Evolutionary conservation across 2,888 invertebrate genomes (phyloP).

Genomic region (Tinea semifulvella): DNA sequence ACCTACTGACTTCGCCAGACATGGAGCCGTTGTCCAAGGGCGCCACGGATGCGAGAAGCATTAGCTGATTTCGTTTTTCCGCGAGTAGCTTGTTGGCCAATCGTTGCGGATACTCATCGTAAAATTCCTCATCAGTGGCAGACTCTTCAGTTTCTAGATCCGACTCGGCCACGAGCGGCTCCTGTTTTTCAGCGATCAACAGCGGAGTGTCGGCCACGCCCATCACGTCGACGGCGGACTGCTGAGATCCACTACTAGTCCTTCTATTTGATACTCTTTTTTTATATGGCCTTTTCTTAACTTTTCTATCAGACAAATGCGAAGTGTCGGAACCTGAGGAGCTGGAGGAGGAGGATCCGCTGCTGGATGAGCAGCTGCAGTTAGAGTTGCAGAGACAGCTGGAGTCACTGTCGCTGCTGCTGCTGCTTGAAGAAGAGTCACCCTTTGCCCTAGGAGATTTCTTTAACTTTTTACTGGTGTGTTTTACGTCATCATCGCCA

Average conservation of each 20-base stretch:
- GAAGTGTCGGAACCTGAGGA: constrained; percentile 60
- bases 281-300: constrained; percentile 53
- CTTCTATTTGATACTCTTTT: constrained; percentile 44
- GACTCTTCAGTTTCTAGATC: constrained; percentile 87
- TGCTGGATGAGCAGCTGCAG: constrained; percentile 82
- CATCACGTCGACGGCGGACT: constrained; percentile 47
- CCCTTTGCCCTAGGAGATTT: constrained; percentile 53
- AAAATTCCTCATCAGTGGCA: constrained; percentile 89
- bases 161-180: constrained; percentile 77
- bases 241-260: constrained; percentile 55
- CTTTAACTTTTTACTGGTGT: constrained; percentile 53
- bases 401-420: constrained; percentile 79
- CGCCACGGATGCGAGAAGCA: constrained; percentile 69
- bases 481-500: constrained; percentile 51
- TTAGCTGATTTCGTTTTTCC: constrained; percentile 77
- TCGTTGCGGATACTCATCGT: constrained; percentile 83
- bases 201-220: constrained; percentile 57
- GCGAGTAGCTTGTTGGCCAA: constrained; percentile 76
- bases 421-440: constrained; percentile 70
- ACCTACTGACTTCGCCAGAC: constrained; percentile 71
- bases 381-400: constrained; percentile 86
- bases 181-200: constrained; percentile 56
- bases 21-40: constrained; percentile 67
- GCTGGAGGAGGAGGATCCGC: constrained; percentile 73
- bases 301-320: constrained; percentile 45